Evolutionary conservation across 2,888 invertebrate genomes (phyloP), one percentile per base, ranked within the genome.

Genomic region (Helleia helle): DNA sequence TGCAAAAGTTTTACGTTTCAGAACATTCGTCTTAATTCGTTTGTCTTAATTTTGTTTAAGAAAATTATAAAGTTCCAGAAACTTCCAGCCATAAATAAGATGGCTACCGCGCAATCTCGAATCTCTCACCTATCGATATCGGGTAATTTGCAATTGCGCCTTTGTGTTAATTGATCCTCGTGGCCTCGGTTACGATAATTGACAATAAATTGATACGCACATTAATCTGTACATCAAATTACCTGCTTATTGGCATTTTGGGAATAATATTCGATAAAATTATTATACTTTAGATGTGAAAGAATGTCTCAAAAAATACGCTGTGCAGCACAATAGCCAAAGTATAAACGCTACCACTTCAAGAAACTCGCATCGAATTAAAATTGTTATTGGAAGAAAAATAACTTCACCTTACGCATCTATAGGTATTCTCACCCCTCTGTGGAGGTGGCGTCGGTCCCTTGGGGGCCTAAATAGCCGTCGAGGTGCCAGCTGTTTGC

Each of bases 161-260:
- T 75, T 72, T 69, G 73, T 73, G 77, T 77, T 81, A 83, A 83
- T 81, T 74, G 81, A 77, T 79, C 77, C 67, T 68, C 63, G 61
- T 63, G 62, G 63, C 62, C 66, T 75, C 67, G 65, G 71, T 69
- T 67, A 71, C 75, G 68, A 71, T 81, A 81, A 83, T 83, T 76
- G 79, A 71, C 83, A 65, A 77, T 83, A 83, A 81, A 83, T 80
- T 75, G 80, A 77, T 72, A 62, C 65, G 65, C 55, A 58, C 74
- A 79, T 77, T 77, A 76, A 81, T 81, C 79, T 74, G 62, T 50
- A 62, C 69, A 71, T 77, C 76, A 77, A 72, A 73, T 75, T 74
- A 66, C 69, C 57, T 62, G 41, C 55, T 56, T 64, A 71, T 70
- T 62, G 62, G 62, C 49, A 51, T 54, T 60, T 62, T 56, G 54